Percentiles rank a stretch among this genome's conserved stretches.
These are phyloP conservation scores for Odontomyia ornata DNA, from an alignment of 2,888 invertebrate species.

Conservation along the genomic window DNA sequence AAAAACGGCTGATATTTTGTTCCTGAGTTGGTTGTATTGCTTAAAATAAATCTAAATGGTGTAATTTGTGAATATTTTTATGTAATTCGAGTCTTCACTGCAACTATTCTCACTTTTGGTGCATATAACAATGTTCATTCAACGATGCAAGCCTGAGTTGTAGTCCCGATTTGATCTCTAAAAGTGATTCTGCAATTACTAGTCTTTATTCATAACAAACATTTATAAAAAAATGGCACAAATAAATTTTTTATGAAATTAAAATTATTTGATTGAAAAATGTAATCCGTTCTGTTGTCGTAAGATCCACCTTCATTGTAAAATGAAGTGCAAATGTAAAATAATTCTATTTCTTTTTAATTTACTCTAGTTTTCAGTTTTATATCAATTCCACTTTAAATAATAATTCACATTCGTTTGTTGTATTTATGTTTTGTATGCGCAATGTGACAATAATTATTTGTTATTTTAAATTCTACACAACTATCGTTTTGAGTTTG, in stretches of 20 bases:
- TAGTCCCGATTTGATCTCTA: no score
- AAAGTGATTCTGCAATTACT: no score
- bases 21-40: neutral
- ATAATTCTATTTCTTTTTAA: neutral
- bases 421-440: neutral
- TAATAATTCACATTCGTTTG: neutral
- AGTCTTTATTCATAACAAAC: neutral
- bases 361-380: neutral
- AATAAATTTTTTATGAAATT: slow-evolving; percentile 2
- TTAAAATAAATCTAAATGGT: neutral
- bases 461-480: neutral
- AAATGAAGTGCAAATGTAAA: neutral
- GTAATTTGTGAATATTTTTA: neutral
- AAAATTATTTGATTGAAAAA: neutral
- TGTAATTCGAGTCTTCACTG: no score
- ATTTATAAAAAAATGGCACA: slow-evolving; percentile 40
- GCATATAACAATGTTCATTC: no score
- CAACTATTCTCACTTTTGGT: no score
- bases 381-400: no score
- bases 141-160: no score
- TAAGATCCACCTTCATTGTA: no score
- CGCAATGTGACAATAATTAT: slow-evolving; percentile 3
- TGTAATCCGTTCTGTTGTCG: slow-evolving; percentile 26
- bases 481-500: neutral
- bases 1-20: neutral